Evolutionary conservation across 1,140 invertebrate genomes (phyloP), one percentile per base, ranked within the genome.

Genomic region (Drosophila micromelanica): DNA sequence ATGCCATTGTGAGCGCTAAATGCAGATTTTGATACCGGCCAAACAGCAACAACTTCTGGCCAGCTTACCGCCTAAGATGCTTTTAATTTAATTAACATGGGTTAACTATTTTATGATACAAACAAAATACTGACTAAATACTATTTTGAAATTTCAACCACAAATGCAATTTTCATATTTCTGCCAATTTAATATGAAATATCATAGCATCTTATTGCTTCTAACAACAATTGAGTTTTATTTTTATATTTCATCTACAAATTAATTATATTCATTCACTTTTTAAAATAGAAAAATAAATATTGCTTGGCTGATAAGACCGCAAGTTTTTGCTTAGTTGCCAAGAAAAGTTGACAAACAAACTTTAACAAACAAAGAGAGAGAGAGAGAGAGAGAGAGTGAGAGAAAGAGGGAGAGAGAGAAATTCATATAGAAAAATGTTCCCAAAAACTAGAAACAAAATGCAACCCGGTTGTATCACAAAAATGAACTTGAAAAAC

Each of bases 381-480:
- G 3, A 62, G 13, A 46, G 8, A 38, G 12, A 56, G 2, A 56
- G 5, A 30, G n/a, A 42, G 4, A 59, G n/a, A n/a, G n/a, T n/a
- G n/a, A 46, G 23, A 54, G n/a, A 45, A 3, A 62, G 13, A 46
- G 8, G 30, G 12, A 56, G 2, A 56, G 5, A 30, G n/a, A 42
- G 4, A 59, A 15, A 8, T n/a, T 11, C 17, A 15, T 9, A 35
- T 37, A 42, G 55, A 5, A 6, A 45, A 69, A 72, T 76, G 72
- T 73, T 85, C 38, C 49, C 23, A 38, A 56, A 48, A 77, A 80
- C 81, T 75, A 52, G 60, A 70, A 64, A 78, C 63, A 77, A 80
- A 80, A 72, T 86, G 81, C 45, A 80, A 74, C 73, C 59, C 64
- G 75, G 64, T 82, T 84, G 56, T 60, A 73, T 67, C 64, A 61